These are phyloP conservation scores for Megaptera novaeangliae DNA, from an alignment of 2,113 vertebrate genomes.

Conservation along the genomic window DNA sequence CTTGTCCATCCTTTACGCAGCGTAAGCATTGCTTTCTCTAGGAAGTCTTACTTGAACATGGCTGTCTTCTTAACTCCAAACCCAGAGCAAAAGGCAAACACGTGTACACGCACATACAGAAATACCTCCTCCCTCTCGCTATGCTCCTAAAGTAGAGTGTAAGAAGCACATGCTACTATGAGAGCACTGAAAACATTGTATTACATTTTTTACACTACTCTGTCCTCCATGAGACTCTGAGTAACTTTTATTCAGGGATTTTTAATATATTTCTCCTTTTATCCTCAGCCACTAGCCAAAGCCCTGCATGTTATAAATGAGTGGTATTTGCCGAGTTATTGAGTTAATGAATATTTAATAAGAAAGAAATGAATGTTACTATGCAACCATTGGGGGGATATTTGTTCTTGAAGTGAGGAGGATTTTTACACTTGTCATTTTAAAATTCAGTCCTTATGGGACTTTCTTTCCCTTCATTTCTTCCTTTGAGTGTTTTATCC, in stretches of 20 bases:
- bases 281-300: not conserved
- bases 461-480: not conserved
- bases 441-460: not conserved
- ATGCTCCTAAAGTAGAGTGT: not conserved
- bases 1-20: not conserved
- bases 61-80: not conserved
- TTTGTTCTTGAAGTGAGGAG: not conserved
- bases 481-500: not conserved
- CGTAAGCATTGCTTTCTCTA: not conserved
- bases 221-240: not conserved
- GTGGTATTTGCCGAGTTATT: not conserved
- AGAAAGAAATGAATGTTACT: not conserved
- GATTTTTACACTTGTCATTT: not conserved
- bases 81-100: not conserved
- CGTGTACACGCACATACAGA: rapidly evolving
- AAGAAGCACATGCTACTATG: not conserved
- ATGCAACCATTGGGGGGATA: not conserved
- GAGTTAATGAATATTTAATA: slow-evolving; percentile 1
- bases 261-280: not conserved
- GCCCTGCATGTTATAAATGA: not conserved
- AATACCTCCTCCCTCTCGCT: not conserved
- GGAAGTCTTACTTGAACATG: not conserved
- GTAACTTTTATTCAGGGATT: not conserved
- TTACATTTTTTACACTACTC: not conserved
- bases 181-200: not conserved